Evolutionary conservation across 2,113 vertebrate species (phyloP), one percentile per base, ranked within the genome.

Genomic region (Thalassoma bifasciatum): DNA sequence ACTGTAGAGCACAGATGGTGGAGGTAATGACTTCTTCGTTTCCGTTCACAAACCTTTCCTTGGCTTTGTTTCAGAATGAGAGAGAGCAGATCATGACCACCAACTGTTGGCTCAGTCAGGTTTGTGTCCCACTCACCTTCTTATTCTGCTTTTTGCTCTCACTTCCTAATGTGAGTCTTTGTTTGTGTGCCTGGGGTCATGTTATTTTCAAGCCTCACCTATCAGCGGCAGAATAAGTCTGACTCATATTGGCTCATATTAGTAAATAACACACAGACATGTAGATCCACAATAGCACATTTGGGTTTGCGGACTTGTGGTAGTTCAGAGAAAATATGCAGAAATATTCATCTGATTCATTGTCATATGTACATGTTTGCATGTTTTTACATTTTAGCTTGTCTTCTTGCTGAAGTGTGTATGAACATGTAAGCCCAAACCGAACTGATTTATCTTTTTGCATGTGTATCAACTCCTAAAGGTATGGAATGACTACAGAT

Each of bases 31-130:
- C 16, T 19, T 8, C 38, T 9, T 62, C 23, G 4, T 12, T 44
- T n/a, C 23, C 23, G 26, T 56, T 30, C 13, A 38, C 52, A 21
- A 73, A 73, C 37, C 16, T 40, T 64, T 21, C 59, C 17, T n/a
- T 67, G 34, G 70, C 19, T 85, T 49, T 86, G 42, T 89, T 92
- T 80, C 89, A 95, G 94, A 95, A 95, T n/a, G 94, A 94, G 73
- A 91, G 94, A 53, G 94, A 95, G 60, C 94, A 95, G 89, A 95
- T 95, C 57, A 95, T 95, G 94, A 94, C 94, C 64, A 95, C 94
- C 51, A 95, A 95, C 77, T 94, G 93, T 61, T 95, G 94, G 94
- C 92, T 94, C 38, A 88, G 90, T 57, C 94, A 95, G 93, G 94
- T 95, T 75, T 44, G 80, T 82, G 63, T 47, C 49, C 23, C 2